These are phyloP conservation scores for Dendrolimus houi DNA, from an alignment of 2,888 invertebrate species.

Conservation along the genomic window DNA sequence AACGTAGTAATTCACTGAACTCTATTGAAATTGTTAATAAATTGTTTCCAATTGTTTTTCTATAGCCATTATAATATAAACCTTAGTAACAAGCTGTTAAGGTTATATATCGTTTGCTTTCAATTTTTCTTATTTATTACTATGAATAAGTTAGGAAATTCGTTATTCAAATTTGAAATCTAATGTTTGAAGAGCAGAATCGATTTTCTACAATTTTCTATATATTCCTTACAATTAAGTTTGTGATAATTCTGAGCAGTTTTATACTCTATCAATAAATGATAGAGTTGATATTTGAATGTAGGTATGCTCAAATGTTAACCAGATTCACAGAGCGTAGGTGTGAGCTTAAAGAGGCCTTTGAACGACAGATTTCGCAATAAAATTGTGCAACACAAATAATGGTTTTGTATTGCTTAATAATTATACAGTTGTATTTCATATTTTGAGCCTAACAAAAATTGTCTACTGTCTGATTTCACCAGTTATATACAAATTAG, in stretches of 20 bases:
- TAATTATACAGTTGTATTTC: not conserved
- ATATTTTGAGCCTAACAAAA: too few relatives aligned
- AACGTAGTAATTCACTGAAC: not conserved
- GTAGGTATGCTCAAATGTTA: not conserved
- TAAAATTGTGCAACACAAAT: conserved; percentile 41
- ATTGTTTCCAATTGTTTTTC: not conserved
- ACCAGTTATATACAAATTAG: too few relatives aligned
- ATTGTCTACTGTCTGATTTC: too few relatives aligned
- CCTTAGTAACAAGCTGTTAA: not conserved
- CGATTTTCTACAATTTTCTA: not conserved
- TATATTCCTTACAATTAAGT: not conserved
- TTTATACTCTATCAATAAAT: not conserved
- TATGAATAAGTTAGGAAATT: too few relatives aligned
- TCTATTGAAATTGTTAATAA: not conserved
- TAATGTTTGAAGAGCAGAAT: not conserved
- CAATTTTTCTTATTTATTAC: not conserved
- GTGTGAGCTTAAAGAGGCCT: not conserved
- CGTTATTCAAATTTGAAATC: not conserved
- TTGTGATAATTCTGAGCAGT: not conserved
- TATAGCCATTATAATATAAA: not conserved
- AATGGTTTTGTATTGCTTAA: conserved; percentile 16
- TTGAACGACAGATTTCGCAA: conserved; percentile 31
- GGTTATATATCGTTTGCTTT: not conserved
- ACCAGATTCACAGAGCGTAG: not conserved
- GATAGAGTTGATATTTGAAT: not conserved